Base-by-base conservation (phyloP, 2,113 vertebrate species). In the Diglossa brunneiventris region DNA sequence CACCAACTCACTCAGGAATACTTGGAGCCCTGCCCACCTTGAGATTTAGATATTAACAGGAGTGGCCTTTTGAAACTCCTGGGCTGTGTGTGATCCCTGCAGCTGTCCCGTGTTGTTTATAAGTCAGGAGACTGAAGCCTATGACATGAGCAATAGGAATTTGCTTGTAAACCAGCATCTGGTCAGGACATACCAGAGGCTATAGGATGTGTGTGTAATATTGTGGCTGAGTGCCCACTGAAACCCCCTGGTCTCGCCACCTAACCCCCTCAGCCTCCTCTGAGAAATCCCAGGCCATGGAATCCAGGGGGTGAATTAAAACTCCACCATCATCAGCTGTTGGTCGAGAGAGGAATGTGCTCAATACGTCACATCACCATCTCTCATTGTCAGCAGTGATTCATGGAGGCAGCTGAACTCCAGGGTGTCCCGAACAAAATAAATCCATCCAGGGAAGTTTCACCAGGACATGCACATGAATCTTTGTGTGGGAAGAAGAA, bases 401-500 rank as follows among this genome's bases (percentile, higher is more conserved):
- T 93, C 68, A 66, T 17, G 50, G 31, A 30, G 39, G 14, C 53
- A 42, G 39, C 50, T 93, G 33, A 87, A 24, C 59, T 62, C 42
- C 50, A 33, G 55, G 30, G 28, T 19, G 37, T 31, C 66, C 26
- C 7, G 33, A 53, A 31, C 39, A 23, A 67, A 46, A 11, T 4
- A 19, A 73, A 56, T 35, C 16, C 24, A 14, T 30, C 35, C 55
- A 62, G 61, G n/a, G 47, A 58, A 50, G 22, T 49, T 52, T 82
- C 56, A 77, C 19, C 73, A 58, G 77, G 41, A 58, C 39, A 37
- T 0, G 1, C 19, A 24, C 0, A 1, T 56, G 33, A 37, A 44
- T n/a, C 62, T 53, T 52, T 33, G 13, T 18, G 19, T 14, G 24
- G 31, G 64, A 77, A 39, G 49, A 47, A 56, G 87, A 46, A 64